Evolutionary conservation across 2,888 invertebrate species (phyloP).

Genomic region (Chalcosyrphus nemorum): DNA sequence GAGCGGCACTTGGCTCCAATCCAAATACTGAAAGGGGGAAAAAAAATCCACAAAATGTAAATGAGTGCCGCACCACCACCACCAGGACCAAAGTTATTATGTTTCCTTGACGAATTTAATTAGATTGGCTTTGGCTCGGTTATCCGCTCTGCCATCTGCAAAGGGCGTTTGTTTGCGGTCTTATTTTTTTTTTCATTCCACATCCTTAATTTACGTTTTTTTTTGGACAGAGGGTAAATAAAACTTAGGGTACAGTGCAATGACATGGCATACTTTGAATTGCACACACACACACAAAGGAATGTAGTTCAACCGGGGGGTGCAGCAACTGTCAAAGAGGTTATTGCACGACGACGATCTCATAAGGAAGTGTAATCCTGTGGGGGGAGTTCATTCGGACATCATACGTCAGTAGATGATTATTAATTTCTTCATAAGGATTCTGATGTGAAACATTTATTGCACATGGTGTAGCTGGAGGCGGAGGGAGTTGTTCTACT

Average conservation of each 20-base stretch:
- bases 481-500: not conserved
- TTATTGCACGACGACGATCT: conserved; percentile 35
- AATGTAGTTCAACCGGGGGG: conserved; percentile 16
- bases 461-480: conserved; percentile 22
- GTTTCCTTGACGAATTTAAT: conserved; percentile 49
- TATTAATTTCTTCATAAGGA: conserved; percentile 40
- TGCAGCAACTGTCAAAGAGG: conserved; percentile 10
- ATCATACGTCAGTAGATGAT: conserved; percentile 31
- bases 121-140: conserved; percentile 44
- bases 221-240: conserved; percentile 3
- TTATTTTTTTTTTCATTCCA: not conserved
- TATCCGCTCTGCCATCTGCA: not conserved
- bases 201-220: not conserved
- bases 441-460: conserved; percentile 28
- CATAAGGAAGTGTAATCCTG: conserved; percentile 6
- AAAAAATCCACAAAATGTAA: conserved; percentile 40
- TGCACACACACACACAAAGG: not conserved
- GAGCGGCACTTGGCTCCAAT: conserved; percentile 46
- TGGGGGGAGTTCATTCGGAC: not conserved
- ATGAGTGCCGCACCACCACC: conserved; percentile 16
- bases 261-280: conserved; percentile 9
- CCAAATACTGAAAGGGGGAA: conserved; percentile 18
- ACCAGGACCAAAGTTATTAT: conserved; percentile 2
- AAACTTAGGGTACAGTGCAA: conserved; percentile 21
- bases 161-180: not conserved